phyloP scores from a whole-genome alignment of 2,888 invertebrate genomes.

The Leptogaster cylindrica region DNA sequence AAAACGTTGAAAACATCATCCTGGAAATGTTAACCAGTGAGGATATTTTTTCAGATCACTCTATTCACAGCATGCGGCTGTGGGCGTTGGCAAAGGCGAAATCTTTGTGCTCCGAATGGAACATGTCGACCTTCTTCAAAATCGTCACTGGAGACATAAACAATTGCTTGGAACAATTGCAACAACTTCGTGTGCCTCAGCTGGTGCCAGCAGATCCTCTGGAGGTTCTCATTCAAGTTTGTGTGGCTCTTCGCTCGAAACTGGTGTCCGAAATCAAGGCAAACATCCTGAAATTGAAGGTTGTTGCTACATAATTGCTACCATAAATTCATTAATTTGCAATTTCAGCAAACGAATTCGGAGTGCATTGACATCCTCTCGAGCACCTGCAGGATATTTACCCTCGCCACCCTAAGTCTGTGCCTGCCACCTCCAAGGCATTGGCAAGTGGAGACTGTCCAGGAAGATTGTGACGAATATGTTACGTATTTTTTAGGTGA shows the following conservation, averaged over 20 bases:
- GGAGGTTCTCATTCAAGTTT: constrained; percentile 80
- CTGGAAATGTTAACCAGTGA: background rate
- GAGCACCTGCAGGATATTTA: constrained; percentile 75
- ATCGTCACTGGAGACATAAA: constrained; percentile 71
- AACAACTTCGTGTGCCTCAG: constrained; percentile 63
- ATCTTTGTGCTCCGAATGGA: constrained; percentile 76
- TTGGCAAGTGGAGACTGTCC: constrained; percentile 67
- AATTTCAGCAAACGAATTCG: constrained; percentile 71
- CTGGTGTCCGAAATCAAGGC: constrained; percentile 78
- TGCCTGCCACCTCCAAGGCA: constrained; percentile 75
- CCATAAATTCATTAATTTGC: background rate
- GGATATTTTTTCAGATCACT: constrained; percentile 67
- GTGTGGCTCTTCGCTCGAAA: constrained; percentile 80
- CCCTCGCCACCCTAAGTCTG: constrained; percentile 81
- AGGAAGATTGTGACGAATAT: constrained; percentile 67
- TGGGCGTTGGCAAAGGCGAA: constrained; percentile 79
- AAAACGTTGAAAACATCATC: constrained; percentile 1
- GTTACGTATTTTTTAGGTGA: constrained; percentile 77
- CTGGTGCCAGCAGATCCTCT: constrained; percentile 64
- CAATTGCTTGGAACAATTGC: constrained; percentile 68
- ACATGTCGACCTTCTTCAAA: constrained; percentile 75
- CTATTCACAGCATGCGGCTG: constrained; percentile 77
- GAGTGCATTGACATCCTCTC: constrained; percentile 77
- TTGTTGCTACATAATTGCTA: constrained; percentile 58
- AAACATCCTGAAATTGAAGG: constrained; percentile 78